These are phyloP conservation scores for Dinoponera quadriceps DNA, from an alignment of 1,140 invertebrate genomes.

Conservation along the genomic window DNA sequence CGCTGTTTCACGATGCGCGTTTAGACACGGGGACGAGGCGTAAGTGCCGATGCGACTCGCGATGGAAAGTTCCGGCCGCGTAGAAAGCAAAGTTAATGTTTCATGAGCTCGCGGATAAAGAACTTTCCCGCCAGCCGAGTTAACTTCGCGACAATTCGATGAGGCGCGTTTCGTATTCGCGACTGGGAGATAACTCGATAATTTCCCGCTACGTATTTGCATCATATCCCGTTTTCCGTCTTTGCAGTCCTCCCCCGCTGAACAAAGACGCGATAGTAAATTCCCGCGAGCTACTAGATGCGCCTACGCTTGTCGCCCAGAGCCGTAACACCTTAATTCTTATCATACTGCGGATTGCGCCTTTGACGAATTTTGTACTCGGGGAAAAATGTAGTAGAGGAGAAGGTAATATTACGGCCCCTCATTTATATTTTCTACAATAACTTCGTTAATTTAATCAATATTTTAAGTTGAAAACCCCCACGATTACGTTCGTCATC, in stretches of 20 bases:
- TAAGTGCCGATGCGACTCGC: slow-evolving; percentile 34
- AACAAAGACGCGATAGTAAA: slow-evolving; percentile 5
- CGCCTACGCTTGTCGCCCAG: too few relatives aligned
- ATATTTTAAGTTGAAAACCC: too few relatives aligned
- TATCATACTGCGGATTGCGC: too few relatives aligned
- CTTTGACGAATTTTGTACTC: too few relatives aligned
- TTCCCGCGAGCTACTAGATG: background rate
- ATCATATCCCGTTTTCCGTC: slow-evolving; percentile 8
- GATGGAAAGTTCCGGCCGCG: slow-evolving; percentile 41
- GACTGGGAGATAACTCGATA: slow-evolving; percentile 13
- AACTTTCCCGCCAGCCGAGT: slow-evolving; percentile 30
- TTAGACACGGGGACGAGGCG: slow-evolving; percentile 16
- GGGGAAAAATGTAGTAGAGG: too few relatives aligned
- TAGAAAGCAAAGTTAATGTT: slow-evolving; percentile 64
- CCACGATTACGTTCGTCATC: too few relatives aligned
- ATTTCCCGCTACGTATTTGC: slow-evolving; percentile 31
- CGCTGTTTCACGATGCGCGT: background rate
- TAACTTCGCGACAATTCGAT: slow-evolving; percentile 54
- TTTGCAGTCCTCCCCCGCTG: background rate
- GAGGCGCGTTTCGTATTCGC: slow-evolving; percentile 32
- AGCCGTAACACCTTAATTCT: too few relatives aligned
- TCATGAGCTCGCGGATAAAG: slow-evolving; percentile 54
- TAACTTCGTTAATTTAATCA: too few relatives aligned
- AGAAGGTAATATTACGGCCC: too few relatives aligned
- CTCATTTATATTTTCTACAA: too few relatives aligned